Percentiles rank a stretch among this genome's conserved stretches.
Conservation (phyloP, 2,797 vertebrate genomes). For the Cebuella pygmaea region DNA sequence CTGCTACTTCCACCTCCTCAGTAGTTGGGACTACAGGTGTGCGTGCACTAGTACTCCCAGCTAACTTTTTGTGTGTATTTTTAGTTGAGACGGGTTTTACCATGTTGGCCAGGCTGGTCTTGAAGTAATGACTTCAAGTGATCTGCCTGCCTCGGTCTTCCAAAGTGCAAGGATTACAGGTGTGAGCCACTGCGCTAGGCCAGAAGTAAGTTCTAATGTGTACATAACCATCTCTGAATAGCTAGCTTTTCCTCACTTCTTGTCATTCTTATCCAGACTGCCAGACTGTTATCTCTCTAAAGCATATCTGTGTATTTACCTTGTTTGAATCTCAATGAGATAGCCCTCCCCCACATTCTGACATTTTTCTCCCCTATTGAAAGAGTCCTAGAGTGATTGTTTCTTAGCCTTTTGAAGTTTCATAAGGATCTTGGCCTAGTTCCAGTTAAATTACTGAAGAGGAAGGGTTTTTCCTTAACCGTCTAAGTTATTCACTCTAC, state of each 20-base stretch:
- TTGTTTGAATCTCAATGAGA: not conserved
- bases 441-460: conserved; percentile 6
- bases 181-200: not conserved
- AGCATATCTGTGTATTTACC: not conserved
- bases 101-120: not conserved
- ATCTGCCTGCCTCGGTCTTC: not conserved
- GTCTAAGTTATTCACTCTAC: not conserved
- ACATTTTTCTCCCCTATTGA: not conserved
- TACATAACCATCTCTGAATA: not conserved
- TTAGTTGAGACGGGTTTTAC: not conserved
- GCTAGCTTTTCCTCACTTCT: not conserved
- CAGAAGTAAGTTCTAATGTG: not conserved
- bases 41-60: not conserved
- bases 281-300: not conserved
- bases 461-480: not conserved
- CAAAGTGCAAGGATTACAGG: not conserved
- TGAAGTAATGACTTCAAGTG: not conserved
- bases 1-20: not conserved
- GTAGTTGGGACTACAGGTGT: not conserved
- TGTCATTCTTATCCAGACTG: not conserved
- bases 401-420: not conserved
- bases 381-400: not conserved
- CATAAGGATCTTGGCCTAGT: not conserved
- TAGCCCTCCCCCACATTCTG: not conserved
- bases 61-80: not conserved